Conservation (phyloP, 2,888 invertebrate species). For the Pandemis cinnamomeana region DNA sequence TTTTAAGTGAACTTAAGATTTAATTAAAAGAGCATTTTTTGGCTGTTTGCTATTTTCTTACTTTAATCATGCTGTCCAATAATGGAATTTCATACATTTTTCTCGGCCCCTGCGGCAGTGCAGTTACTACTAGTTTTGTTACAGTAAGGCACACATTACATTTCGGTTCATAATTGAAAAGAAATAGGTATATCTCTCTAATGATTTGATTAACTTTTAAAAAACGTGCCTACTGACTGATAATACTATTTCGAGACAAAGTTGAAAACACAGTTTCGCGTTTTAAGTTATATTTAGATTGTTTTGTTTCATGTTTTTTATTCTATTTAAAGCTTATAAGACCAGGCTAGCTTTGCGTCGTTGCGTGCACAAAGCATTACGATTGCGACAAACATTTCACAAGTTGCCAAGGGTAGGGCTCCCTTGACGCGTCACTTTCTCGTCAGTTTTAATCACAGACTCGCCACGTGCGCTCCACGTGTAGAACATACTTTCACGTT, state of each 20-base stretch:
- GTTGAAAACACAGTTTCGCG: neutral
- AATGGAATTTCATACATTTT: too few species aligned
- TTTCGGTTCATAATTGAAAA: too few species aligned
- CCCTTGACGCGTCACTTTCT: constrained; percentile 33
- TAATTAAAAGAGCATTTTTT: too few species aligned
- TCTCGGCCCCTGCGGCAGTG: too few species aligned
- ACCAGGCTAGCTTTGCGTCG: neutral
- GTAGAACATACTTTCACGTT: constrained; percentile 34
- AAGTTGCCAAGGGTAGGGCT: constrained; percentile 19
- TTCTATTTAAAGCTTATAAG: neutral
- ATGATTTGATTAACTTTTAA: too few species aligned
- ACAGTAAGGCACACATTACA: too few species aligned
- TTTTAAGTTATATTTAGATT: neutral
- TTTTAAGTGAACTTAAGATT: too few species aligned
- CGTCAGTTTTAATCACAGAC: constrained; percentile 44
- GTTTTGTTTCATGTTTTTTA: neutral
- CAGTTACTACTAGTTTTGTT: too few species aligned
- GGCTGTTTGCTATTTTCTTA: too few species aligned
- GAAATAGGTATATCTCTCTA: too few species aligned
- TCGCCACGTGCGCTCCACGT: constrained; percentile 49
- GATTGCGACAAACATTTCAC: constrained; percentile 5
- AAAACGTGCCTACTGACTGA: too few species aligned
- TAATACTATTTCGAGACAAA: neutral
- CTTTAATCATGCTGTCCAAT: too few species aligned
- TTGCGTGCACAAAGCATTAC: neutral